Base-by-base conservation (phyloP, 1,140 invertebrate genomes). In the Drosophila nigrodunni region DNA sequence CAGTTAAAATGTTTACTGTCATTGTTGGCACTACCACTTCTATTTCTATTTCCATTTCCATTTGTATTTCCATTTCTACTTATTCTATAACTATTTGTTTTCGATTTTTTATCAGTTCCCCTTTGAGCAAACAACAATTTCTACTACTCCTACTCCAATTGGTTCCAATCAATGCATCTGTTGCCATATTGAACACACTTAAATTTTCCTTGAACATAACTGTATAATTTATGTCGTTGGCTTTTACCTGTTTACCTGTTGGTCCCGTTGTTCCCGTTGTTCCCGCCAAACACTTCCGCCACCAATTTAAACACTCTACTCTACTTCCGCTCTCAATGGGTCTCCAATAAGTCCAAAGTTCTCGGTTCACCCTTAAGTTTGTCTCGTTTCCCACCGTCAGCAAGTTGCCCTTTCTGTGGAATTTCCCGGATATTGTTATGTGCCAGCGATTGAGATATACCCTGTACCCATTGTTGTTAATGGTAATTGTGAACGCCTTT, bases 401-500 rank as follows among this genome's bases (percentile, higher is more conserved):
- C 15, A 15, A 74, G 68, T 73, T 47, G 49, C 49, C 47, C 73
- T 73, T 74, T 69, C 66, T 66, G 67, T 68, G 71, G 80, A 89
- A 80, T 88, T 88, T 88, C 80, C 85, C 85, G 85, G 85, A 88
- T 88, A 88, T 88, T 88, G 85, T 89, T 83, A 80, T 74, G 76
- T 61, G 50, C 78, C 47, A 30, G 46, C 50, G 21, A 59, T 68
- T 68, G 34, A n/a, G n/a, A 30, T 54, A 59, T 35, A 44, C 7
- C 2, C 44, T 25, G 7, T 15, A 8, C 6, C 39, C 11, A 9
- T 8, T 62, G 46, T 15, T 49, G 44, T 43, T 67, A 30, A 54
- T 60, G 64, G 39, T 15, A 11, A 60, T 30, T 75, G 68, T 74
- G 77, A 83, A 89, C 81, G 85, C 85, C 86, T 89, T 80, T 88